Conservation (phyloP, 2,797 vertebrate species). For the Catharus ustulatus region DNA sequence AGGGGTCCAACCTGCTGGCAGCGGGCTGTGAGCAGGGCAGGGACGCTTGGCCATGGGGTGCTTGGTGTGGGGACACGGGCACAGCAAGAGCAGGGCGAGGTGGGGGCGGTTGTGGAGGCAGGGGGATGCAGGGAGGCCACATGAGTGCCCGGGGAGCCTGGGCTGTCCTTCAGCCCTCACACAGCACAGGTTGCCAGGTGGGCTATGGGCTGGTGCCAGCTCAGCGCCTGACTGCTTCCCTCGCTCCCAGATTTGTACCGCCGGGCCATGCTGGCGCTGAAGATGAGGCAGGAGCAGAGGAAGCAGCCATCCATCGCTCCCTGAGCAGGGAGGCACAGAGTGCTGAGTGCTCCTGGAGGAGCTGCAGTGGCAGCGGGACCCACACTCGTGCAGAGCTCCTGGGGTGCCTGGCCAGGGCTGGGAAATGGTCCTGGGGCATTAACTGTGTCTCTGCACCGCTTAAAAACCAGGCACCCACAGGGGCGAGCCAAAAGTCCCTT, state of each 20-base stretch:
- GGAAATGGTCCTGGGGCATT: background rate
- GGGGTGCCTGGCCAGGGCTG: background rate
- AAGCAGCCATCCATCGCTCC: background rate
- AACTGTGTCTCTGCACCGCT: background rate
- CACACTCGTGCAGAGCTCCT: rapidly evolving
- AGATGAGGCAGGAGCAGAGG: constrained; percentile 59
- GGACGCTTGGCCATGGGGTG: rapidly evolving
- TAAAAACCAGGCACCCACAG: background rate
- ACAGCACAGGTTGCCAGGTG: background rate
- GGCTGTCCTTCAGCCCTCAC: background rate
- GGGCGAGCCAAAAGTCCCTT: background rate
- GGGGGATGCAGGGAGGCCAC: background rate
- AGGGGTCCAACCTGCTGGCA: background rate
- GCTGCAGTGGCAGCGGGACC: background rate
- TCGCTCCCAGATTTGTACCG: constrained; percentile 42
- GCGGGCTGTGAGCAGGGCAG: rapidly evolving
- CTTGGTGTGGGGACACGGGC: background rate
- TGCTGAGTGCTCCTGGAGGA: background rate
- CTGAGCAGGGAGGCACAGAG: background rate
- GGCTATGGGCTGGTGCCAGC: rapidly evolving
- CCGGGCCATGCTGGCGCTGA: constrained; percentile 53
- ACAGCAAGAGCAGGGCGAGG: background rate
- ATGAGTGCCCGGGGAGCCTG: rapidly evolving
- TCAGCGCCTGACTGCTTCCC: background rate
- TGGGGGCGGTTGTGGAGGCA: background rate